Evolutionary conservation across 2,797 vertebrate genomes (phyloP).

Genomic region (Buphagus erythrorhynchus): DNA sequence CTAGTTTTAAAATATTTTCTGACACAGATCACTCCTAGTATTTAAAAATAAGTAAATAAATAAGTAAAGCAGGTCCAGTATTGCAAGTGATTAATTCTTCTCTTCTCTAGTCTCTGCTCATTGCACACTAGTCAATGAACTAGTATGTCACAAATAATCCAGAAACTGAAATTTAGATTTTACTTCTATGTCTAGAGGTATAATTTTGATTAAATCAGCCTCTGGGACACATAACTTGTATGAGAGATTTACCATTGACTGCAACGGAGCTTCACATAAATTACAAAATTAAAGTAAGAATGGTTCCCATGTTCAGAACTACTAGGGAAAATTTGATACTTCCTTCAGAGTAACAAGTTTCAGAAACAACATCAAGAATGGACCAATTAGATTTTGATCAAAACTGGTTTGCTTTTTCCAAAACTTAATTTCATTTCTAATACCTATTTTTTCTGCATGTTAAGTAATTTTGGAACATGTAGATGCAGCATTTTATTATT

Average conservation of each 20-base stretch:
- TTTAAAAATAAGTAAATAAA: not conserved
- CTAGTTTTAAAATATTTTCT: not conserved
- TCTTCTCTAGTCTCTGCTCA: not conserved
- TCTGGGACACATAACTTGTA: not conserved
- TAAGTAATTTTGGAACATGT: not conserved
- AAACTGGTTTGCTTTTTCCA: not conserved
- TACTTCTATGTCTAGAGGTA: not conserved
- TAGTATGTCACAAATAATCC: not conserved
- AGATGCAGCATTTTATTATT: not conserved
- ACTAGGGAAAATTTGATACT: not conserved
- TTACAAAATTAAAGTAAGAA: not conserved
- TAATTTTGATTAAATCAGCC: not conserved
- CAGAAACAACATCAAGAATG: not conserved
- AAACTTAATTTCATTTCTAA: not conserved
- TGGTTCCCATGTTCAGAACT: not conserved
- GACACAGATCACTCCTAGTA: not conserved
- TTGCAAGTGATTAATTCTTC: not conserved
- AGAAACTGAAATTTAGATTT: not conserved
- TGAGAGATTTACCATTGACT: not conserved
- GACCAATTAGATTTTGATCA: not conserved
- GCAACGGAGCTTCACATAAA: not conserved
- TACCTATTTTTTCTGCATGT: accelerated
- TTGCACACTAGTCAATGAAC: not conserved
- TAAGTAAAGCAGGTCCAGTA: not conserved
- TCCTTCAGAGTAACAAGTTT: not conserved